These are phyloP conservation scores for Lordiphosa collinella DNA, from an alignment of 1,140 invertebrate genomes.

Conservation along the genomic window DNA sequence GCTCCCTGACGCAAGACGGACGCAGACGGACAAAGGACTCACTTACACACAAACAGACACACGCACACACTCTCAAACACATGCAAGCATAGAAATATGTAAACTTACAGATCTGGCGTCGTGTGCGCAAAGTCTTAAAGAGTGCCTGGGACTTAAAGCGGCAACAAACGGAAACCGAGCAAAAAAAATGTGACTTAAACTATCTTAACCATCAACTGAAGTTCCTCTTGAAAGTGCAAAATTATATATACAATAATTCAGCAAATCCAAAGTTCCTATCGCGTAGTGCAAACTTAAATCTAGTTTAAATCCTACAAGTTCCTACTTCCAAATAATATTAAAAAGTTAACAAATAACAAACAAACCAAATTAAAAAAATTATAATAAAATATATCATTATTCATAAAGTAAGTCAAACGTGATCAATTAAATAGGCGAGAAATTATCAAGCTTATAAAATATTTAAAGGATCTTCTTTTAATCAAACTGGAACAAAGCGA, in stretches of 20 bases:
- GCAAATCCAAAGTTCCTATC: constrained; percentile 56
- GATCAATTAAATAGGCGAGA: neutral
- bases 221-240: constrained; percentile 21
- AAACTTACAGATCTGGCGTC: constrained; percentile 16
- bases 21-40: constrained; percentile 51
- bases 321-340: constrained; percentile 5
- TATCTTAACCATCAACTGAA: neutral
- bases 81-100: neutral
- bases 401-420: neutral
- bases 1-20: constrained; percentile 66
- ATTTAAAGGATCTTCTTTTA: no score
- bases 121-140: constrained; percentile 4
- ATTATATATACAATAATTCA: constrained; percentile 6
- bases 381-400: neutral
- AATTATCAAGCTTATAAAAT: neutral
- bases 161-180: neutral
- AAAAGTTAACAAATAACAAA: constrained; percentile 10
- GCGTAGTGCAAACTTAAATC: constrained; percentile 29
- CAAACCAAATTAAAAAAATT: constrained; percentile 7
- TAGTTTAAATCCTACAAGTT: constrained; percentile 9
- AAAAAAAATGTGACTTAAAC: constrained; percentile 4
- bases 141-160: constrained; percentile 1
- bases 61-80: constrained; percentile 12
- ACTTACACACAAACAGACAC: constrained; percentile 3
- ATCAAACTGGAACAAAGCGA: no score